phyloP scores from a whole-genome alignment of 1,140 invertebrate species.

The Drosophila kepulauana region DNA sequence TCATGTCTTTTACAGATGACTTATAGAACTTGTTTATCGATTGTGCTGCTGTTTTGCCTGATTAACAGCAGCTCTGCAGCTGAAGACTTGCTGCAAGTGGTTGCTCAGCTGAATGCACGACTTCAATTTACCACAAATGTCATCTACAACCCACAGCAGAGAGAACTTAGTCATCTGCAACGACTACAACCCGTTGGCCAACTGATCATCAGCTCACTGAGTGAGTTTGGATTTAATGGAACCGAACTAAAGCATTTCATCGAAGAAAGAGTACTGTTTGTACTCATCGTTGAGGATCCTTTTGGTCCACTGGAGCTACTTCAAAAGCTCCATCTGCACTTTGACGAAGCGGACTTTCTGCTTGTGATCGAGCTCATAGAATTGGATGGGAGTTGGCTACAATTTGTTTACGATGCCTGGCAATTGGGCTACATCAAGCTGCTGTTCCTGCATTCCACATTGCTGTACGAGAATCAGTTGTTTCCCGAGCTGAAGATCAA shows the following conservation, averaged over 20 bases:
- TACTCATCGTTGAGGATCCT: constrained; percentile 39
- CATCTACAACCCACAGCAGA: constrained; percentile 27
- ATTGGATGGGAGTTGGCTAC: constrained; percentile 21
- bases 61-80: neutral
- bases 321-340: constrained; percentile 12
- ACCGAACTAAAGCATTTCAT: constrained; percentile 16
- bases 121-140: constrained; percentile 45
- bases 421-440: constrained; percentile 48
- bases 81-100: constrained; percentile 9
- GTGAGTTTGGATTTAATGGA: constrained; percentile 21
- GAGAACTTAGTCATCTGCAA: constrained; percentile 10
- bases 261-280: constrained; percentile 36
- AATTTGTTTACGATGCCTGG: constrained; percentile 29
- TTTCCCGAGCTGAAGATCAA: constrained; percentile 32
- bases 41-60: constrained; percentile 14
- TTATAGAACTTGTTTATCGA: neutral
- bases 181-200: constrained; percentile 4
- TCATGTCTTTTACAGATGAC: constrained; percentile 61
- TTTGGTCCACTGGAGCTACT: constrained; percentile 27
- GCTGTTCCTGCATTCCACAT: constrained; percentile 17
- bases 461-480: constrained; percentile 47
- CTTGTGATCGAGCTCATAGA: constrained; percentile 25
- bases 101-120: constrained; percentile 52
- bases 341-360: constrained; percentile 51
- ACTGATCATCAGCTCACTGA: constrained; percentile 26